Base-by-base conservation (phyloP, 2,113 vertebrate genomes). In the Centrocercus urophasianus region DNA sequence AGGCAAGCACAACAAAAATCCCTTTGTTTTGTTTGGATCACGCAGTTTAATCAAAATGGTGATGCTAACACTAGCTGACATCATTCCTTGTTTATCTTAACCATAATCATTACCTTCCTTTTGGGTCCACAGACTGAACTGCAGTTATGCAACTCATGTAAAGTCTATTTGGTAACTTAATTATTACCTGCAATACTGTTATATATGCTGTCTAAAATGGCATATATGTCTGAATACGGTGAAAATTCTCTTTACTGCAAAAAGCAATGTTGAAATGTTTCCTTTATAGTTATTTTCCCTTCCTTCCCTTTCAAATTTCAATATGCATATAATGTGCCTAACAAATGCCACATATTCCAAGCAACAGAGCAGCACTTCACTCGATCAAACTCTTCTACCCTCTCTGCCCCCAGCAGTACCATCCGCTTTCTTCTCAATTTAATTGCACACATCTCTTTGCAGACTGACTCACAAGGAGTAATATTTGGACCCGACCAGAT, bases 61-160 rank as follows among this genome's bases (percentile, higher is more conserved):
- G 60, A 96, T 25, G 34, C 47, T 90, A 74, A 95, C 38, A 38
- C 32, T 22, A 67, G 34, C 28, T 64, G 86, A 92, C 86, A 92
- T 52, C 17, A 60, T n/a, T 77, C 60, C 50, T 60, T 65, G 38
- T 48, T 34, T 32, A 66, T 28, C 34, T 90, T 34, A 81, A 64
- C 57, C 32, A 48, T 30, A 57, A 57, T 32, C 15, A 56, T 32
- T 32, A 57, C 54, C 30, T 57, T 57, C 28, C 30, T 57, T 54
- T 57, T 30, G 54, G 30, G 17, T 57, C 56, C 11, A 4, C 56
- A 59, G 56, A 59, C 30, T 59, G 56, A 59, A 20, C 30, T 57
- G 28, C 54, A 57, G 64, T 95, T 97, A 90, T 14, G 28, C 73
- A 94, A 96, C 43, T 92, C 86, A 79, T 57, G 83, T 67, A 34